Evolutionary conservation across 2,888 invertebrate genomes (phyloP).

Genomic region (Troglohyphantes excavatus): DNA sequence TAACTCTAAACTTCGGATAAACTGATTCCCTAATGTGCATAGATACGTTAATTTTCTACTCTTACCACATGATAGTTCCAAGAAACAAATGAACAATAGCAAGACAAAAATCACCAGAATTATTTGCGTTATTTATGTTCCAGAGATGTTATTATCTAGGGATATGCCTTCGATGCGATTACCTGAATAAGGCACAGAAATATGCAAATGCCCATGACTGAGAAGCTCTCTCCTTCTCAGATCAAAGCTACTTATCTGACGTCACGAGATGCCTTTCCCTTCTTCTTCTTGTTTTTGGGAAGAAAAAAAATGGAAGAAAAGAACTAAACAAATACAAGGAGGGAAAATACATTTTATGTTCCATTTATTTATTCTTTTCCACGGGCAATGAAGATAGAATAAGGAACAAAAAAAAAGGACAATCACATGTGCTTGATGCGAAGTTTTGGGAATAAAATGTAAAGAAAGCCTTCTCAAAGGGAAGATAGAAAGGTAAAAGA

Average conservation of each 20-base stretch:
- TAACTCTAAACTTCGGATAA: neutral
- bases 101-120: neutral
- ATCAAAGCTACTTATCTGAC: slow-evolving; percentile 68
- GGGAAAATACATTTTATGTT: slow-evolving; percentile 49
- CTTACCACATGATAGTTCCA: neutral
- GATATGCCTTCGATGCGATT: slow-evolving; percentile 18
- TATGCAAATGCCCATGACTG: slow-evolving; percentile 50
- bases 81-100: neutral
- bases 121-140: neutral
- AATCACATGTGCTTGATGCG: slow-evolving; percentile 58
- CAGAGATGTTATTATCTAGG: neutral
- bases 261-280: slow-evolving; percentile 18
- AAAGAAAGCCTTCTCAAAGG: slow-evolving; percentile 38
- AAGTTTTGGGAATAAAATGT: slow-evolving; percentile 45
- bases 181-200: slow-evolving; percentile 12
- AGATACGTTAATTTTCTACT: neutral
- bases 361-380: slow-evolving; percentile 57
- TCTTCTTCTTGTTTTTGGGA: neutral
- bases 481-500: slow-evolving; percentile 31
- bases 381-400: slow-evolving; percentile 69
- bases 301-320: neutral
- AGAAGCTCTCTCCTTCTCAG: slow-evolving; percentile 3
- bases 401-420: slow-evolving; percentile 32
- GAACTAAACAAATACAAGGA: slow-evolving; percentile 26
- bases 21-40: neutral